phyloP scores from a whole-genome alignment of 1,140 invertebrate species.

The Littorina saxatilis region DNA sequence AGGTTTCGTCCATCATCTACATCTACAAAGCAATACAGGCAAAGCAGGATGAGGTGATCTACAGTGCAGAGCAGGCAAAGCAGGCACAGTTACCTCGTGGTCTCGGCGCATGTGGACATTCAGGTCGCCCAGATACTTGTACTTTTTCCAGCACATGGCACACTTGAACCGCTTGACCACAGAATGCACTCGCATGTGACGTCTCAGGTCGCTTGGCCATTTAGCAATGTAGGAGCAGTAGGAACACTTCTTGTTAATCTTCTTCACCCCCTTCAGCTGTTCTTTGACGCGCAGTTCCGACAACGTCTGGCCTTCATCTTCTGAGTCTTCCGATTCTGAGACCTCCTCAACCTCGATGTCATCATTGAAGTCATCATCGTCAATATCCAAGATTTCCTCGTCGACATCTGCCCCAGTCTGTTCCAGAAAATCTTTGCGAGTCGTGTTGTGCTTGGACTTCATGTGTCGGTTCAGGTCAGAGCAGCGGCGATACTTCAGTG shows the following conservation, averaged over 20 bases:
- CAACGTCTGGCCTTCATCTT: conserved; percentile 24
- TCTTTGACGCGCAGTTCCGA: conserved; percentile 15
- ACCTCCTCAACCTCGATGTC: conserved; percentile 14
- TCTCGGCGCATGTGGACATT: conserved; percentile 72
- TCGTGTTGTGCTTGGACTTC: conserved; percentile 73
- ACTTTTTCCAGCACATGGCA: conserved; percentile 74
- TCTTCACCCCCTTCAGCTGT: neutral
- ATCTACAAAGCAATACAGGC: too few species aligned
- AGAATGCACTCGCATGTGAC: conserved; percentile 82
- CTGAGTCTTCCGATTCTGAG: neutral
- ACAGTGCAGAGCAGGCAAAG: neutral
- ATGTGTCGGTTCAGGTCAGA: conserved; percentile 75
- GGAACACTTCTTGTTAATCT: conserved; percentile 77
- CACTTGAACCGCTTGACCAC: conserved; percentile 75
- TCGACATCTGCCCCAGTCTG: conserved; percentile 59
- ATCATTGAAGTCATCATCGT: conserved; percentile 33
- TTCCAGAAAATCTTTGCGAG: conserved; percentile 47
- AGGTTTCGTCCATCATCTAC: too few species aligned
- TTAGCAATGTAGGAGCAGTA: conserved; percentile 88
- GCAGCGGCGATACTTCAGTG: conserved; percentile 64
- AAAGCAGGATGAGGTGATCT: too few species aligned
- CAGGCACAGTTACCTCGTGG: conserved; percentile 54
- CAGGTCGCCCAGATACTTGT: conserved; percentile 74
- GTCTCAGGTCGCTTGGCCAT: conserved; percentile 87
- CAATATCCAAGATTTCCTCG: conserved; percentile 49